Evolutionary conservation across 1,140 invertebrate genomes (phyloP), one percentile per base, ranked within the genome.

Genomic region (Brachionus rotundiformis): DNA sequence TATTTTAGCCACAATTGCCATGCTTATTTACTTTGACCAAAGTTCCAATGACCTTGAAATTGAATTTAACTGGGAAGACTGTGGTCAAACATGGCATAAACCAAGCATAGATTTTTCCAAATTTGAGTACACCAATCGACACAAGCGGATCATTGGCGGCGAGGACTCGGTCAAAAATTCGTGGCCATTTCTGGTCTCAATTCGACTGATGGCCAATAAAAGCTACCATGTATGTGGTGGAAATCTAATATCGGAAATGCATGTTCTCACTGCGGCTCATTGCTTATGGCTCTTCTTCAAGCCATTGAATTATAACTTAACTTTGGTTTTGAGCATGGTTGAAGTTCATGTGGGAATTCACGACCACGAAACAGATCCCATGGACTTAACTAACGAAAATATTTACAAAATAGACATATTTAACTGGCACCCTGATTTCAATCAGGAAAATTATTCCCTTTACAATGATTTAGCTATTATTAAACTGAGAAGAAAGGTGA

Each of bases 341-440:
- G 76, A 79, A 63, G 76, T 79, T n/a, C 54, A 79, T 79, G 76
- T 79, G 7, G 76, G 76, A 25, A 19, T 79, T 36, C 31, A 79
- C n/a, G 76, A 79, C 8, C 47, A 59, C 47, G 23, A 33, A 2
- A 59, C 31, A 10, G 47, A 79, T 25, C 76, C 76, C 13, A 8
- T 10, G 6, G 16, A 29, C 8, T 13, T 79, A 10, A 29, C n/a
- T 25, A 23, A 54, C 11, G 47, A 79, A 2, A 33, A 79, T 41
- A 41, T 41, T 3, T 61, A 79, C 76, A 63, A 79, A 25, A 63
- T 79, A 27, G 76, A 79, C 19, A 59, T 39, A 25, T 59, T 79
- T 27, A 41, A 79, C 33, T 79, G 44, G 44, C 47, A 79, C 41
- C 31, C 31, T 33, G 76, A 79, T 10, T 79, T 79, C 31, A 27